These are phyloP conservation scores for Asbolus verrucosus DNA, from an alignment of 1,140 invertebrate genomes.

Conservation along the genomic window DNA sequence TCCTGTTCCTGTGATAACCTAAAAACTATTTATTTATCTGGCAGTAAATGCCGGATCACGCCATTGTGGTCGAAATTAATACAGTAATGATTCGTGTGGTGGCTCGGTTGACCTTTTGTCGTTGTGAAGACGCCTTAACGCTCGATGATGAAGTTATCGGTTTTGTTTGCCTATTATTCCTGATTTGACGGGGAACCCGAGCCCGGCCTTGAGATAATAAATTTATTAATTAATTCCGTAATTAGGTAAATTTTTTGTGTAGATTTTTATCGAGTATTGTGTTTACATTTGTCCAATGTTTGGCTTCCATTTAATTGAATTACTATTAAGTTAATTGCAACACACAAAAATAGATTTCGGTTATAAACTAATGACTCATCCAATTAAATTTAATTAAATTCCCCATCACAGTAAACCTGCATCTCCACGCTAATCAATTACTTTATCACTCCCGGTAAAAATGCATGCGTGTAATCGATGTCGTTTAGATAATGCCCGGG, in stretches of 20 bases:
- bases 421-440: constrained; percentile 34
- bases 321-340: constrained; percentile 38
- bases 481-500: constrained; percentile 32
- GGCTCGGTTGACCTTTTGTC: no score
- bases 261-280: constrained; percentile 20
- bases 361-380: constrained; percentile 38
- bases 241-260: constrained; percentile 27
- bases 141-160: no score
- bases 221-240: constrained; percentile 26
- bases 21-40: background rate
- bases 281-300: constrained; percentile 28
- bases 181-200: no score
- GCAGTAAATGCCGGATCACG: no score
- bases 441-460: constrained; percentile 36
- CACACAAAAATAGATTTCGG: constrained; percentile 38
- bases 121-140: no score
- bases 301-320: constrained; percentile 33
- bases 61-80: no score
- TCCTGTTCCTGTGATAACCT: background rate
- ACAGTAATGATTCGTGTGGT: no score
- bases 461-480: constrained; percentile 38
- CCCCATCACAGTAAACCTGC: constrained; percentile 20
- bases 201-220: background rate
- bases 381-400: constrained; percentile 40
- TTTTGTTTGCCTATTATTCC: no score